Base-by-base conservation (phyloP, 2,888 invertebrate genomes). In the Baronia brevicornis region DNA sequence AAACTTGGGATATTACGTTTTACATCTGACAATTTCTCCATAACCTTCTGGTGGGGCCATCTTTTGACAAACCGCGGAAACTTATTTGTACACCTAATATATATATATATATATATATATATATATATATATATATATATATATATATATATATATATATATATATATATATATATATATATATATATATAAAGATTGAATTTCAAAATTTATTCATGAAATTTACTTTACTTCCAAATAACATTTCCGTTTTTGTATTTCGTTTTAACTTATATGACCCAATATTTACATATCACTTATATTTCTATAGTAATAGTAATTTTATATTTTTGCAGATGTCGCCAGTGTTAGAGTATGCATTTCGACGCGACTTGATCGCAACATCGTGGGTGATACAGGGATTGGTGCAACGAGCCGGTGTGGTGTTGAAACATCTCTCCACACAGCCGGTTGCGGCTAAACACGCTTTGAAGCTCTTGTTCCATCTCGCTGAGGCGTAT, bases 321-420 rank as follows among this genome's bases (percentile, higher is more conserved):
- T n/a, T n/a, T n/a, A n/a, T n/a, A n/a, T n/a, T n/a, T 20, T 6
- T 6, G 0, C 46, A 79, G 79, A 69, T 74, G 69, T 67, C 75
- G 0, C 40, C 49, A 2, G 67, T 71, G n/a, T 39, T 79, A 21
- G 72, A 70, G 44, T 54, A 56, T 23, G 75, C 78, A 39, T 82
- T 79, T 57, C 74, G 77, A 0, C 54, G 57, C 5, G 49, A 56
- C 7, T 70, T 71, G 1, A 57, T 62, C 33, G 75, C 75, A 37
- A 71, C 63, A 17, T 44, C 49, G 40, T 80, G 82, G 82, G 60
- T 60, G 39, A 68, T 70, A 48, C 42, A 58, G 7, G 61, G 66
- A 11, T 61, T 75, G 36, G 67, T 72, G 38, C 46, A 51, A 5
- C 73, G 80, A 36, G 75, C 67, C 24, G 63, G 46, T 27, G 36